Conservation (phyloP, 92 coral and sea anemone genomes). For the Desmophyllum pertusum region DNA sequence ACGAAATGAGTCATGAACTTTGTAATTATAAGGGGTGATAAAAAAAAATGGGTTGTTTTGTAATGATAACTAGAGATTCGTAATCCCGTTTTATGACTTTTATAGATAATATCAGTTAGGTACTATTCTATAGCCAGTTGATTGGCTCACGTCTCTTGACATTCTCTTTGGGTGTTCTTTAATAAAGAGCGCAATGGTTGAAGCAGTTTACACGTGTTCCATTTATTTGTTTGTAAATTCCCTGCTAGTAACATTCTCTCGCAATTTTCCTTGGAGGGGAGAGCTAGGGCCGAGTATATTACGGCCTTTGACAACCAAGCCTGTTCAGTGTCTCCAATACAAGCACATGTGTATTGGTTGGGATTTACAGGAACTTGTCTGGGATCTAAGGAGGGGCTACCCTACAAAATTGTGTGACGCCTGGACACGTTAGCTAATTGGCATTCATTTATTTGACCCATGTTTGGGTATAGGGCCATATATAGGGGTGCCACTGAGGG, state of each 20-base stretch:
- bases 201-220: not conserved
- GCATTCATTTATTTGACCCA: no score
- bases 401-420: no score
- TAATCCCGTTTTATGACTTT: conserved; percentile 1
- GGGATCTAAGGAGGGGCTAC: no score
- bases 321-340: no score
- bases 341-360: no score
- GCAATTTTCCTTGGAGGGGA: no score
- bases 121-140: conserved; percentile 12
- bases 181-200: conserved; percentile 24
- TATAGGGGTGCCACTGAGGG: no score
- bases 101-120: conserved; percentile 1
- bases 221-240: not conserved
- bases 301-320: no score
- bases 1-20: not conserved
- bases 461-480: no score
- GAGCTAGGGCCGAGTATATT: no score
- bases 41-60: conserved; percentile 3
- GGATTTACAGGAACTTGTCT: no score
- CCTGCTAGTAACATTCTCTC: not conserved
- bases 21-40: not conserved
- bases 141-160: conserved; percentile 17
- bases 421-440: no score
- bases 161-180: conserved; percentile 26
- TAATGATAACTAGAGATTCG: conserved; percentile 4